Evolutionary conservation across 2,888 invertebrate genomes (phyloP).

Genomic region (Pachycephus smyrnensis): DNA sequence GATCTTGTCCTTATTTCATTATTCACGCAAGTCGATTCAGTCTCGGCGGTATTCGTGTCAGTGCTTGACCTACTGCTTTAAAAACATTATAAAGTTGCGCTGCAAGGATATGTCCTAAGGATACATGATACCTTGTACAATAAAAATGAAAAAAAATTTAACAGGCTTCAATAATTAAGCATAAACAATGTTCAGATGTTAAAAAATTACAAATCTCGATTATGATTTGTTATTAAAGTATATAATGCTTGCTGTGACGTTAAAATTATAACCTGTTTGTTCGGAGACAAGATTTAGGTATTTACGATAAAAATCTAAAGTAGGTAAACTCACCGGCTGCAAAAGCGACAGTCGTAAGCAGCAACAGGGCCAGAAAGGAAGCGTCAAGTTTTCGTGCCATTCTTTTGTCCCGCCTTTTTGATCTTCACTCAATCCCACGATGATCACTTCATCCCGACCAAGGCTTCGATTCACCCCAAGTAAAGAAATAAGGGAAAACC

Average conservation of each 20-base stretch:
- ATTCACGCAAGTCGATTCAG: neutral
- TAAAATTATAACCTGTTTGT: neutral
- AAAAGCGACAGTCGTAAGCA: constrained; percentile 34
- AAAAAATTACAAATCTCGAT: neutral
- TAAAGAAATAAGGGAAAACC: neutral
- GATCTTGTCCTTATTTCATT: neutral
- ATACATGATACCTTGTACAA: neutral
- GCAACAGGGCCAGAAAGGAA: constrained; percentile 36
- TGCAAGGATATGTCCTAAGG: neutral
- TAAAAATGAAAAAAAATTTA: neutral
- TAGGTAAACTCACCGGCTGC: constrained; percentile 37
- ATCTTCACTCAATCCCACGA: neutral
- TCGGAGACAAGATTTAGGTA: neutral
- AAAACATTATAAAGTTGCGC: neutral
- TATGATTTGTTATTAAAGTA: neutral
- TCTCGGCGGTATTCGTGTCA: neutral
- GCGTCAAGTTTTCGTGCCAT: constrained; percentile 12
- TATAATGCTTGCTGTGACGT: neutral
- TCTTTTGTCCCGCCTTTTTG: neutral
- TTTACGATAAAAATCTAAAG: neutral
- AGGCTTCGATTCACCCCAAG: neutral
- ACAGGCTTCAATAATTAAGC: neutral
- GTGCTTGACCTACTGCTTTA: neutral
- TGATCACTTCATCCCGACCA: neutral
- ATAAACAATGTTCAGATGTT: neutral